Evolutionary conservation across 2,888 invertebrate species (phyloP).

Genomic region (Steinernema hermaphroditum): DNA sequence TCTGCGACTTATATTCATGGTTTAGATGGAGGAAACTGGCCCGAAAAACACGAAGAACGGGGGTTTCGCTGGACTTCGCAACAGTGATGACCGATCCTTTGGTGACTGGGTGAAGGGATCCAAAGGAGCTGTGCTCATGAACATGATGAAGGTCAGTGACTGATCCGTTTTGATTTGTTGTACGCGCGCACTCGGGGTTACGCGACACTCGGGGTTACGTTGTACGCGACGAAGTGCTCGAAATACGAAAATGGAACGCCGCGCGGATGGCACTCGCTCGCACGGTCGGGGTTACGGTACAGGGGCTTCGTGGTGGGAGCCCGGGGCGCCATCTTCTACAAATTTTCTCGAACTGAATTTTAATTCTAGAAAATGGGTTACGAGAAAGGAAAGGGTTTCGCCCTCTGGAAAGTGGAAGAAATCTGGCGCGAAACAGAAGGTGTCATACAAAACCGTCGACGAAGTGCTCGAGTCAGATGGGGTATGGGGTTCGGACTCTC

Average conservation of each 20-base stretch:
- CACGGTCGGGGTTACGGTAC: too few species aligned
- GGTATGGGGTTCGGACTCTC: slow-evolving; percentile 69
- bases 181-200: too few species aligned
- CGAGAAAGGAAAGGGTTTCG: slow-evolving; percentile 91
- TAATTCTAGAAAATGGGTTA: slow-evolving; percentile 80
- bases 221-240: too few species aligned
- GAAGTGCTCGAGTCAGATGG: slow-evolving; percentile 66
- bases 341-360: background rate
- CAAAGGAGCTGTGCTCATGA: slow-evolving; percentile 53
- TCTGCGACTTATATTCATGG: too few species aligned
- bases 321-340: too few species aligned
- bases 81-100: slow-evolving; percentile 38
- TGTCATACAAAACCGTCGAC: slow-evolving; percentile 69
- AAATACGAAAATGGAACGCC: too few species aligned
- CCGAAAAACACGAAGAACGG: slow-evolving; percentile 8
- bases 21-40: too few species aligned
- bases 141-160: slow-evolving; percentile 61
- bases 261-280: too few species aligned
- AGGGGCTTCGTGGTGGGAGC: too few species aligned
- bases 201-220: too few species aligned
- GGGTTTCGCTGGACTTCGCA: slow-evolving; percentile 53
- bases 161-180: too few species aligned
- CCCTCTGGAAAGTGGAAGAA: slow-evolving; percentile 48
- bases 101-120: slow-evolving; percentile 47
- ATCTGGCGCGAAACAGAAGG: slow-evolving; percentile 40